These are phyloP conservation scores for Ormyrus pomaceus DNA, from an alignment of 2,888 invertebrate species.

Conservation along the genomic window DNA sequence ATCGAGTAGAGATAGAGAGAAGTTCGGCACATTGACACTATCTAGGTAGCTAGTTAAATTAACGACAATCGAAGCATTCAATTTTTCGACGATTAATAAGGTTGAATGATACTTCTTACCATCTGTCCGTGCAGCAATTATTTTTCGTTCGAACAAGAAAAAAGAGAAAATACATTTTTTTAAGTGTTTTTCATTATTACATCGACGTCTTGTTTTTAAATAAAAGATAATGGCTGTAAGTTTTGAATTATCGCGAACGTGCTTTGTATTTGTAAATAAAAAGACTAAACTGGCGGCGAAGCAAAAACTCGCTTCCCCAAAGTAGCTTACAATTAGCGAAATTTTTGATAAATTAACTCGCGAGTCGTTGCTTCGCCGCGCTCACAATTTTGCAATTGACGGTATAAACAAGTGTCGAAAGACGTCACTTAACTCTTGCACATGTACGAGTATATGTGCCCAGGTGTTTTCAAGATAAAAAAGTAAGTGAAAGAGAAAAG, in stretches of 20 bases:
- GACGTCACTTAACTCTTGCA: conserved; percentile 53
- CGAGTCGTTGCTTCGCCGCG: conserved; percentile 1
- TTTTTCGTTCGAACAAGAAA: conserved; percentile 62
- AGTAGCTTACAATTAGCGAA: too few relatives aligned
- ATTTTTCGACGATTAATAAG: conserved; percentile 69
- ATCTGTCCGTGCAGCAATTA: conserved; percentile 74
- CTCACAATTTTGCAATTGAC: too few relatives aligned
- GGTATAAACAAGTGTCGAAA: conserved; percentile 43
- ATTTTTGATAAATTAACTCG: too few relatives aligned
- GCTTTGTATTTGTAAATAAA: too few relatives aligned
- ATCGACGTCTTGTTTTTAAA: not conserved
- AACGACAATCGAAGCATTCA: conserved; percentile 69
- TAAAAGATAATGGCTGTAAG: not conserved
- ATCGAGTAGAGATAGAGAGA: conserved; percentile 60
- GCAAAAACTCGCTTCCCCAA: too few relatives aligned
- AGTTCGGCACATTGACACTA: conserved; percentile 68
- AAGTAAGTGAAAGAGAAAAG: conserved; percentile 39
- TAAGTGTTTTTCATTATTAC: conserved; percentile 49
- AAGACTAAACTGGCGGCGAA: too few relatives aligned
- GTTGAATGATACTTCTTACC: conserved; percentile 73
- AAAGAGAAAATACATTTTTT: conserved; percentile 62
- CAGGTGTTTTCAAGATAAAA: conserved; percentile 18
- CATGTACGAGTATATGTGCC: conserved; percentile 47
- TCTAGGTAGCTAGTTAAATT: conserved; percentile 59
- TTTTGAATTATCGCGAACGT: too few relatives aligned